These are phyloP conservation scores for Perca fluviatilis DNA, from an alignment of 2,113 vertebrate species.

Conservation along the genomic window DNA sequence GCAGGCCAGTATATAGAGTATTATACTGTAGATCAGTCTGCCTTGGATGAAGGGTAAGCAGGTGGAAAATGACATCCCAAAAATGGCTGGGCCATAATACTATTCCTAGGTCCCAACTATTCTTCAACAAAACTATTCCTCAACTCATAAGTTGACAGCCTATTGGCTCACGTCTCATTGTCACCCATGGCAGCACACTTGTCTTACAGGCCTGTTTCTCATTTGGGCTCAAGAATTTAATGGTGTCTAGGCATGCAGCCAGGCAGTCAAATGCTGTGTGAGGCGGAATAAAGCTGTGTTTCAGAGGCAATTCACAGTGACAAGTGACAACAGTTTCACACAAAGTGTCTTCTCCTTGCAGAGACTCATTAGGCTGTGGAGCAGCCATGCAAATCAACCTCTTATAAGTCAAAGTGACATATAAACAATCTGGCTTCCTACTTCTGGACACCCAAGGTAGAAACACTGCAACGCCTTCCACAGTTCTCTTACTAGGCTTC, in stretches of 20 bases:
- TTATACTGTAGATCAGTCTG: background rate
- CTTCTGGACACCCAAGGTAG: conserved; percentile 35
- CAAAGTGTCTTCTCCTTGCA: conserved; percentile 60
- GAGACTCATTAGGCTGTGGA: conserved; percentile 65
- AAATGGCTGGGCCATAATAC: background rate
- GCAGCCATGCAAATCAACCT: conserved; percentile 64
- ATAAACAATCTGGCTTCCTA: conserved; percentile 42
- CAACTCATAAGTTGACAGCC: conserved; percentile 33
- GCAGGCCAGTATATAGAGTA: too few species aligned
- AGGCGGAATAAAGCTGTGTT: conserved; percentile 58
- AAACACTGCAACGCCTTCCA: conserved; percentile 20
- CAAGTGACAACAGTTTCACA: conserved; percentile 76
- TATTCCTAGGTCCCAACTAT: conserved; percentile 14
- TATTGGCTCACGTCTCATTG: conserved; percentile 35
- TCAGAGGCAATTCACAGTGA: conserved; percentile 69
- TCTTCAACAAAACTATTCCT: conserved; percentile 15
- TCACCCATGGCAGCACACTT: conserved; percentile 50
- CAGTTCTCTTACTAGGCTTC: conserved; percentile 6
- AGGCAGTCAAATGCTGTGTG: conserved; percentile 67
- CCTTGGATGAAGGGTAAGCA: background rate
- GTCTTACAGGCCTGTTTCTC: conserved; percentile 62
- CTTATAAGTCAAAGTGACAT: conserved; percentile 65
- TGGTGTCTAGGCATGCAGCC: conserved; percentile 71
- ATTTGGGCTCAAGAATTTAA: conserved; percentile 70
- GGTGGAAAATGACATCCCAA: background rate